A percentile compares a stretch with the other conserved stretches of the same genome.
These are phyloP conservation scores for Oopsacas minuta DNA, from an alignment of 37 sponge, comb jelly and placozoan species.

Conservation along the genomic window DNA sequence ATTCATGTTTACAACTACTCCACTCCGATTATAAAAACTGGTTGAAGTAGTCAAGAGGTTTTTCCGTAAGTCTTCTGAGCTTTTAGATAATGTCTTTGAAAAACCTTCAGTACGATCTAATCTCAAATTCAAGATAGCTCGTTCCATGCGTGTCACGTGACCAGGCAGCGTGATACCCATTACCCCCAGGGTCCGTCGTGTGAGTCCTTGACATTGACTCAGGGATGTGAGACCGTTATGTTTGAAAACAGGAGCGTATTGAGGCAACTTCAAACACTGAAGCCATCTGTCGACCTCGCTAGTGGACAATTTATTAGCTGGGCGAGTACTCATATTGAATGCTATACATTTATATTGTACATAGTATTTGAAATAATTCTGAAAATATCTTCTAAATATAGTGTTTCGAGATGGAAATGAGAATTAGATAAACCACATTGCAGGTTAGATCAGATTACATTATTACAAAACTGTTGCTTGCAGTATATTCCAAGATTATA, in stretches of 20 bases:
- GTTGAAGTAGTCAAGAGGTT: background rate
- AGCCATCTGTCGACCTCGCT: conserved; percentile 33
- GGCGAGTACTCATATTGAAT: background rate
- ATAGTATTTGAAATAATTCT: background rate
- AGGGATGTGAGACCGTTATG: conserved; percentile 18
- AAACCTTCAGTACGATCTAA: background rate
- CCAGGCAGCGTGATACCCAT: conserved; percentile 25
- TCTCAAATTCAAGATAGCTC: background rate
- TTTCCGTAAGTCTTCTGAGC: background rate
- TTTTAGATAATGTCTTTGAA: background rate
- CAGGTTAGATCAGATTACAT: background rate
- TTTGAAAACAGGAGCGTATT: conserved; percentile 32
- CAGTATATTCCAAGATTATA: no score
- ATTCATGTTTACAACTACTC: background rate
- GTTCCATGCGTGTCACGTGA: background rate
- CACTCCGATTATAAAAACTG: background rate
- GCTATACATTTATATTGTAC: background rate
- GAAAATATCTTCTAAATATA: background rate
- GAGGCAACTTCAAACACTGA: conserved; percentile 30
- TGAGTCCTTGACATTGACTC: background rate
- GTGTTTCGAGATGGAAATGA: background rate
- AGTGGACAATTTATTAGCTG: background rate
- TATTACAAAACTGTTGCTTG: no score
- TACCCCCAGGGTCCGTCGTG: conserved; percentile 20
- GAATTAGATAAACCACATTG: background rate